Conservation (phyloP, 2,113 vertebrate species). For the Hippocampus barbouri region DNA sequence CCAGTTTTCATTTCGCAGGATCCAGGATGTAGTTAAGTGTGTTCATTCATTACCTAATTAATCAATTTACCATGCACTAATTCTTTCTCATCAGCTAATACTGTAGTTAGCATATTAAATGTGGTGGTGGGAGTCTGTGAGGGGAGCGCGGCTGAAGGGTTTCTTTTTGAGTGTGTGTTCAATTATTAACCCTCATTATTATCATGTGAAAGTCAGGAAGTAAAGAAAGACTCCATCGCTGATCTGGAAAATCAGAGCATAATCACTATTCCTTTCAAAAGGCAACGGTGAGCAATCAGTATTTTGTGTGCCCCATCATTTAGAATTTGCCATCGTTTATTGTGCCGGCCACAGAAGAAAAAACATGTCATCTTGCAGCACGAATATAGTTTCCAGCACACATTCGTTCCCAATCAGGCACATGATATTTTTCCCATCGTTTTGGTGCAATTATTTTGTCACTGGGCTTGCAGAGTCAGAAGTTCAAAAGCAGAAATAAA, state of each 20-base stretch:
- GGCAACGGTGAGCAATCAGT: conserved; percentile 28
- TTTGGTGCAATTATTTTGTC: conserved; percentile 25
- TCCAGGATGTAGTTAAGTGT: conserved; percentile 54
- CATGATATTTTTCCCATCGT: not conserved
- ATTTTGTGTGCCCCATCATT: conserved; percentile 10
- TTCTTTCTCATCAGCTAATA: conserved; percentile 60
- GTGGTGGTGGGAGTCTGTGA: conserved; percentile 17
- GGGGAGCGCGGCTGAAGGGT: not conserved
- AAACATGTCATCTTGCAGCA: not conserved
- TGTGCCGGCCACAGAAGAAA: conserved; percentile 8
- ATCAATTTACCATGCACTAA: conserved; percentile 55
- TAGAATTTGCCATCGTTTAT: conserved; percentile 14
- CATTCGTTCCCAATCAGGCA: conserved; percentile 9
- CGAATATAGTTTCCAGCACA: conserved; percentile 3
- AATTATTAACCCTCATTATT: conserved; percentile 55
- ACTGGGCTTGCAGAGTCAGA: conserved; percentile 29
- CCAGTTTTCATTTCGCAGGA: conserved; percentile 40
- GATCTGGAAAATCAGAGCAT: conserved; percentile 45
- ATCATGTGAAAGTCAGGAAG: conserved; percentile 42
- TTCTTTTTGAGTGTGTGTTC: conserved; percentile 35
- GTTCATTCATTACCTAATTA: conserved; percentile 65
- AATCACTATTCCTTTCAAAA: conserved; percentile 38
- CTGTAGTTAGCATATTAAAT: conserved; percentile 50
- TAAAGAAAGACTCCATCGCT: conserved; percentile 27
- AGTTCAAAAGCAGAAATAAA: conserved; percentile 44